Evolutionary conservation across 35 echinoderm and acorn worm genomes (phyloP).

Genomic region (Apostichopus parvimensis): DNA sequence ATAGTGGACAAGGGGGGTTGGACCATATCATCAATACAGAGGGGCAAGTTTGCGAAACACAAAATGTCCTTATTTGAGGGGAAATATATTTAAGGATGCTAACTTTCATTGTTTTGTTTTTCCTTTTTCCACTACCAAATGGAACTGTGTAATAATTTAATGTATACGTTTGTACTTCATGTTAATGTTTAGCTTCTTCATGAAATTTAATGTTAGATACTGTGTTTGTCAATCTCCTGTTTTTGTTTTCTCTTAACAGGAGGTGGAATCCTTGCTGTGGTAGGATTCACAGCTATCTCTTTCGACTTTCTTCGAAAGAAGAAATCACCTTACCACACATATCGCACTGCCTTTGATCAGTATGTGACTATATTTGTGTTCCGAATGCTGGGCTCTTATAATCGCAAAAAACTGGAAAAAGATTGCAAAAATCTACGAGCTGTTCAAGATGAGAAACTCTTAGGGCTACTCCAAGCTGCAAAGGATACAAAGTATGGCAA

Average conservation of each 20-base stretch:
- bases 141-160: too few species aligned
- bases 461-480: constrained; percentile 52
- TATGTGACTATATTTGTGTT: constrained; percentile 63
- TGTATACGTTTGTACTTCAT: too few species aligned
- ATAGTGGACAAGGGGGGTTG: too few species aligned
- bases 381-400: constrained; percentile 48
- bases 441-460: constrained; percentile 74
- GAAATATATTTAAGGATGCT: too few species aligned
- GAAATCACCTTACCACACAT: constrained; percentile 71
- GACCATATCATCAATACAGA: too few species aligned
- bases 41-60: too few species aligned
- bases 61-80: too few species aligned
- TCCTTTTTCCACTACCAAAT: too few species aligned
- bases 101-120: too few species aligned
- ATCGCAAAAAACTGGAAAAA: constrained; percentile 63
- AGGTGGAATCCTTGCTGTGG: constrained; percentile 19
- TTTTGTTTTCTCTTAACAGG: neutral
- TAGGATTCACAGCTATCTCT: constrained; percentile 26
- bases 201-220: too few species aligned
- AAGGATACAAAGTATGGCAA: constrained; percentile 73
- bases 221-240: too few species aligned
- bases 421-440: constrained; percentile 53
- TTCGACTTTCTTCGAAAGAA: constrained; percentile 55
- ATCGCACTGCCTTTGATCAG: constrained; percentile 59
- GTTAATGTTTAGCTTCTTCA: too few species aligned